These are phyloP conservation scores for Hydroisotoma schaefferi DNA, from an alignment of 2,888 invertebrate species.

Conservation along the genomic window DNA sequence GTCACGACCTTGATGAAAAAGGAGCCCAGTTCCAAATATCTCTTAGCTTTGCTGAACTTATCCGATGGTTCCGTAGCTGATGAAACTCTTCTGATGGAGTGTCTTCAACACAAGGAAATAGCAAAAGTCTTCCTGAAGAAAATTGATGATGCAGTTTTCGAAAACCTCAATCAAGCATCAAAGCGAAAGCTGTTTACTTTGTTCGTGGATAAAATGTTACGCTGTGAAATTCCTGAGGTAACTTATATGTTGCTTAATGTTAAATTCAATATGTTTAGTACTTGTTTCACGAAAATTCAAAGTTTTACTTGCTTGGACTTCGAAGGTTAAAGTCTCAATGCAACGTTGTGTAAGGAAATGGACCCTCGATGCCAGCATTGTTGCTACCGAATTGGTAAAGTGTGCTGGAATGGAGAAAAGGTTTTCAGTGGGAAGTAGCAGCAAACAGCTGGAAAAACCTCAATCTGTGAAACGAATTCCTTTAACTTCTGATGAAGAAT, in stretches of 20 bases:
- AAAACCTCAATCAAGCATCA: conserved; percentile 9
- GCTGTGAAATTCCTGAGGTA: conserved; percentile 45
- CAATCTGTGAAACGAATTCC: neutral
- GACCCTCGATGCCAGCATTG: conserved; percentile 59
- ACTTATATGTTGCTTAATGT: conserved; percentile 6
- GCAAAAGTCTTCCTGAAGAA: conserved; percentile 33
- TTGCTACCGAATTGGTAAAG: conserved; percentile 51
- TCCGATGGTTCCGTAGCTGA: conserved; percentile 37
- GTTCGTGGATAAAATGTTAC: conserved; percentile 36
- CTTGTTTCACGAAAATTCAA: neutral
- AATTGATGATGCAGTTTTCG: conserved; percentile 30
- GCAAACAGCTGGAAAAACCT: neutral
- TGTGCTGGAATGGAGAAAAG: conserved; percentile 39
- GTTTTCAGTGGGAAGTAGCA: neutral
- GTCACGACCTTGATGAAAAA: no score
- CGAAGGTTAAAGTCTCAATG: conserved; percentile 44
- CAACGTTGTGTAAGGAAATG: conserved; percentile 48
- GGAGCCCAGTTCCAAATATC: conserved; percentile 30
- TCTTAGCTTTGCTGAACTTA: conserved; percentile 34
- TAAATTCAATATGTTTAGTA: neutral
- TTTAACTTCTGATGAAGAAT: conserved; percentile 57
- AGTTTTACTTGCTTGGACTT: conserved; percentile 11
- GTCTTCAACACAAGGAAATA: conserved; percentile 26
- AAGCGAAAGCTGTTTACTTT: conserved; percentile 36
- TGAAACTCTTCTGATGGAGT: conserved; percentile 28